These are phyloP conservation scores for Orthosia gothica DNA, from an alignment of 2,888 invertebrate species.

Conservation along the genomic window DNA sequence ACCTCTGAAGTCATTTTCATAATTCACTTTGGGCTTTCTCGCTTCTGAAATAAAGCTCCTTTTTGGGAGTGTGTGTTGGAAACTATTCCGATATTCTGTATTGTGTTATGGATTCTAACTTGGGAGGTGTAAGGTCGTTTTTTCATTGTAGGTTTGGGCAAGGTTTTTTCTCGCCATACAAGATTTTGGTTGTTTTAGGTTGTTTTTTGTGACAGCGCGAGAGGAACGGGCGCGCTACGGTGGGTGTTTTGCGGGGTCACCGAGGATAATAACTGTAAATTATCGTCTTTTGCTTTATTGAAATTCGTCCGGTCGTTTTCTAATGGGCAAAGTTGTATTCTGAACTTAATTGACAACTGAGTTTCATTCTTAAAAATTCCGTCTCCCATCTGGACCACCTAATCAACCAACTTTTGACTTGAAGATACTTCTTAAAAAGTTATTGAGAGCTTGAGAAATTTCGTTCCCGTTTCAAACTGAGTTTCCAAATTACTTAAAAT, in stretches of 20 bases:
- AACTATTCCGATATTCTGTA: conserved; percentile 66
- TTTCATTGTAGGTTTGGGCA: conserved; percentile 65
- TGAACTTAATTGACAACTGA: conserved; percentile 22
- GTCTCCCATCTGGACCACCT: not conserved
- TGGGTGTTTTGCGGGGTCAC: conserved; percentile 91
- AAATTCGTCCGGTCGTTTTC: conserved; percentile 86
- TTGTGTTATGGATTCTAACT: conserved; percentile 71
- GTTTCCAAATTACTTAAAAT: not conserved
- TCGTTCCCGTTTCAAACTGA: not conserved
- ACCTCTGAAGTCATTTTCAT: conserved; percentile 79
- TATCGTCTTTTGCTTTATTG: conserved; percentile 90
- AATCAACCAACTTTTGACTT: not conserved
- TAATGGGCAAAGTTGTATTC: conserved; percentile 79
- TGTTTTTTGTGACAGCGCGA: conserved; percentile 88
- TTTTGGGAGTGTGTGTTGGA: conserved; percentile 82
- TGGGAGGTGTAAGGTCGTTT: conserved; percentile 70
- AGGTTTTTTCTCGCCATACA: conserved; percentile 88
- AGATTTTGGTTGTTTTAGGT: conserved; percentile 87
- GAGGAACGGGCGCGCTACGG: conserved; percentile 84
- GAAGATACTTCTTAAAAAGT: too few relatives aligned
- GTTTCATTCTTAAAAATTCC: not conserved
- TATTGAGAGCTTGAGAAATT: not conserved
- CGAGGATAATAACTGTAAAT: conserved; percentile 91
- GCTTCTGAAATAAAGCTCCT: conserved; percentile 90
- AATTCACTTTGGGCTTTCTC: conserved; percentile 90